These are phyloP conservation scores for Dynastes maya DNA, from an alignment of 2,888 invertebrate genomes.

Conservation along the genomic window DNA sequence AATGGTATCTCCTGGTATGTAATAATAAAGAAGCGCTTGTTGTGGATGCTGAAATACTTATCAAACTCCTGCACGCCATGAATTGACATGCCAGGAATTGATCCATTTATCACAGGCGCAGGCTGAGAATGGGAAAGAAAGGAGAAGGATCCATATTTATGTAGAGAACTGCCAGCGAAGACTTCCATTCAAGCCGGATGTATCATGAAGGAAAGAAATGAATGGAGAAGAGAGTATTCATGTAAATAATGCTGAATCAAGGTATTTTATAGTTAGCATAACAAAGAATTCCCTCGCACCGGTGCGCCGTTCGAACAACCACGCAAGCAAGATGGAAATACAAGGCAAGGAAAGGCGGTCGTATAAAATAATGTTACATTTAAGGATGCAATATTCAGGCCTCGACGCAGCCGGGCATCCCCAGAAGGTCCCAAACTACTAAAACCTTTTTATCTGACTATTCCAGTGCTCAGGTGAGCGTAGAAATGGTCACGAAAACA, in stretches of 20 bases:
- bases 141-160: slow-evolving; percentile 41
- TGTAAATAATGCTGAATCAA: slow-evolving; percentile 51
- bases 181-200: slow-evolving; percentile 34
- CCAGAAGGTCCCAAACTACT: slow-evolving; percentile 62
- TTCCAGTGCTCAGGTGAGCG: slow-evolving; percentile 65
- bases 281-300: slow-evolving; percentile 52
- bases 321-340: slow-evolving; percentile 39
- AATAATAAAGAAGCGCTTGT: too few species aligned
- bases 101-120: slow-evolving; percentile 34
- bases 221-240: slow-evolving; percentile 40
- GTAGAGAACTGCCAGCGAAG: slow-evolving; percentile 41
- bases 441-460: slow-evolving; percentile 65
- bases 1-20: too few species aligned
- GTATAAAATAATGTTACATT: slow-evolving; percentile 60
- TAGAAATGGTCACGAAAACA: slow-evolving; percentile 64
- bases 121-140: neutral
- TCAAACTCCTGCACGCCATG: neutral
- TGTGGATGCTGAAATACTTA: neutral
- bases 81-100: slow-evolving; percentile 25
- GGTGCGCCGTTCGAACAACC: slow-evolving; percentile 26
- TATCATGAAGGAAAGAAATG: slow-evolving; percentile 29
- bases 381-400: slow-evolving; percentile 57
- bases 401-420: slow-evolving; percentile 55
- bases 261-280: slow-evolving; percentile 55
- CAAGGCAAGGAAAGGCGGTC: slow-evolving; percentile 43